These are phyloP conservation scores for Drosophila nr. perissopoda DNA, from an alignment of 2,888 invertebrate species.

Conservation along the genomic window DNA sequence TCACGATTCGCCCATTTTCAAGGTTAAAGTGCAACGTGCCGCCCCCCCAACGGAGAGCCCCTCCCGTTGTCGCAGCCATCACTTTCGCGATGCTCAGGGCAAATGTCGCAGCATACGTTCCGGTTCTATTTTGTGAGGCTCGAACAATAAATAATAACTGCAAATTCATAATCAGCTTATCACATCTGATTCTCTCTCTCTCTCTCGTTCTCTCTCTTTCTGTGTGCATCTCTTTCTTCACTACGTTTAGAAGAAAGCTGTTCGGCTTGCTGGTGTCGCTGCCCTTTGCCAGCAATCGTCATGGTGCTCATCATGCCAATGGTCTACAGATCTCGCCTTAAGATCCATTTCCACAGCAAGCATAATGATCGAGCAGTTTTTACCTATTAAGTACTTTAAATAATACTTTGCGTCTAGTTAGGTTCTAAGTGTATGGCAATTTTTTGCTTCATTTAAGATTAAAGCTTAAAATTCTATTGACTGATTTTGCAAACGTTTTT, in stretches of 20 bases:
- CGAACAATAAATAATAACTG: constrained; percentile 14
- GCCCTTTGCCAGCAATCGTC: constrained; percentile 67
- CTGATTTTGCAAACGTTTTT: constrained; percentile 3
- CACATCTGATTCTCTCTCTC: constrained; percentile 14
- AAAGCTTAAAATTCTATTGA: constrained; percentile 27
- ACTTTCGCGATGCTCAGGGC: constrained; percentile 73
- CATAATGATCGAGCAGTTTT: constrained; percentile 33
- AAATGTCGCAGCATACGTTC: constrained; percentile 72
- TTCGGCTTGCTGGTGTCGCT: constrained; percentile 77
- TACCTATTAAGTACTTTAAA: constrained; percentile 29
- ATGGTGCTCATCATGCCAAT: constrained; percentile 39
- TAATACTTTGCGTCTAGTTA: constrained; percentile 26
- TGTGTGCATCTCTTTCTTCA: constrained; percentile 26
- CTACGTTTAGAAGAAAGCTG: constrained; percentile 64
- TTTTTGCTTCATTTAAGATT: constrained; percentile 14
- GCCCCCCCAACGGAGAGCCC: constrained; percentile 27
- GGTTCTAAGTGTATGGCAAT: constrained; percentile 7
- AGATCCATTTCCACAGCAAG: constrained; percentile 1
- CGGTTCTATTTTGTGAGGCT: constrained; percentile 79
- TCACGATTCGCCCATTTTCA: constrained; percentile 72
- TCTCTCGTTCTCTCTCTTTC: not conserved
- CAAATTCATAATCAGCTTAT: constrained; percentile 62
- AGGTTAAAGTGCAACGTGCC: constrained; percentile 73
- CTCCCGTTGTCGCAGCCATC: constrained; percentile 71
- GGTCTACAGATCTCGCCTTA: constrained; percentile 53